Evolutionary conservation across 2,113 vertebrate species (phyloP).

Genomic region (Amia ocellicauda): DNA sequence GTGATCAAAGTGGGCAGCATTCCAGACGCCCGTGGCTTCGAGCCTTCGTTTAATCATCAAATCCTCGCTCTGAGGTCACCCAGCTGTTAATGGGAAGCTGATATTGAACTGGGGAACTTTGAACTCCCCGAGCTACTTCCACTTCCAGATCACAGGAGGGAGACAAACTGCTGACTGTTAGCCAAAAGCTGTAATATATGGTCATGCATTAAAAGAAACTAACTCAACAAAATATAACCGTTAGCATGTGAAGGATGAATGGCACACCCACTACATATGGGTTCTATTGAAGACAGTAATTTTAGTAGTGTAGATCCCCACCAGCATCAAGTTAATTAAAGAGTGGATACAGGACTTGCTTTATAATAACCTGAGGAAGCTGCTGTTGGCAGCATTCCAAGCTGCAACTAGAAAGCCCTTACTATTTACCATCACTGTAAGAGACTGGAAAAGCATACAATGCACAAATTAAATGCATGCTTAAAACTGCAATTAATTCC

Average conservation of each 20-base stretch:
- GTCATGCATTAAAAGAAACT: background rate
- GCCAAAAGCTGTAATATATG: background rate
- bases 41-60: background rate
- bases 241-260: background rate
- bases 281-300: background rate
- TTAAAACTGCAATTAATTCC: background rate
- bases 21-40: background rate
- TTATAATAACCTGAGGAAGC: conserved; percentile 5
- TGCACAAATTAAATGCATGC: background rate
- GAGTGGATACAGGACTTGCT: background rate
- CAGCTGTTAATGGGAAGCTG: too few relatives aligned
- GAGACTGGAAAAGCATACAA: background rate
- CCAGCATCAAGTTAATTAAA: background rate
- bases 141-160: too few relatives aligned
- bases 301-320: background rate
- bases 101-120: too few relatives aligned
- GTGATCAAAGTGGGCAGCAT: background rate
- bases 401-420: background rate
- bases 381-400: background rate
- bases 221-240: too few relatives aligned
- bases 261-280: background rate
- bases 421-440: background rate
- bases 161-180: too few relatives aligned
- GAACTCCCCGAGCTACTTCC: too few relatives aligned
- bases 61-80: too few relatives aligned